Conservation (phyloP, 2,113 vertebrate species). For the Alligator mississippiensis region DNA sequence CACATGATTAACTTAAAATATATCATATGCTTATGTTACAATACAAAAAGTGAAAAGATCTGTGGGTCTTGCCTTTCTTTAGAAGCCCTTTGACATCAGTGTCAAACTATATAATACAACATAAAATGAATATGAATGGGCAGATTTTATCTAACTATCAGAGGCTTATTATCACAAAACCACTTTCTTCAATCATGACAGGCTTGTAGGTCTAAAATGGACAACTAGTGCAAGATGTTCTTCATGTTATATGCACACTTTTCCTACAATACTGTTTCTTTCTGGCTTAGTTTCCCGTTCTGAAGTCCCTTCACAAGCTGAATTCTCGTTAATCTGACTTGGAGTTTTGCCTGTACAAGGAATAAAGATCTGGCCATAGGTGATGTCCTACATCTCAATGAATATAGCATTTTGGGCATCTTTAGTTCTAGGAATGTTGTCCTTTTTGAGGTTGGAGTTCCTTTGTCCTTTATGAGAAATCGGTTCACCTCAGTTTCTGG, state of each 20-base stretch:
- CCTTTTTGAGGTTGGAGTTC: slow-evolving; percentile 2
- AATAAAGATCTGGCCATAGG: neutral
- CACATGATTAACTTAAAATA: neutral
- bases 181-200: neutral
- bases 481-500: neutral
- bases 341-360: neutral
- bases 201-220: neutral
- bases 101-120: neutral
- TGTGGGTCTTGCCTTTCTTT: neutral
- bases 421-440: neutral
- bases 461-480: neutral
- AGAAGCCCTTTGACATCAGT: neutral
- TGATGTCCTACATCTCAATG: neutral
- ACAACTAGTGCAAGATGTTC: neutral
- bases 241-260: neutral
- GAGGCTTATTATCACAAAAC: neutral
- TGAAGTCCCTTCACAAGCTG: neutral
- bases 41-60: neutral
- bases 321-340: neutral
- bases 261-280: slow-evolving; percentile 3
- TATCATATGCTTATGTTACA: too few species aligned
- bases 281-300: neutral
- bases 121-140: neutral
- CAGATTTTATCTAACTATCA: neutral
- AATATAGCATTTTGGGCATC: neutral